These are phyloP conservation scores for Pardosa pseudoannulata DNA, from an alignment of 2,888 invertebrate genomes.

Conservation along the genomic window DNA sequence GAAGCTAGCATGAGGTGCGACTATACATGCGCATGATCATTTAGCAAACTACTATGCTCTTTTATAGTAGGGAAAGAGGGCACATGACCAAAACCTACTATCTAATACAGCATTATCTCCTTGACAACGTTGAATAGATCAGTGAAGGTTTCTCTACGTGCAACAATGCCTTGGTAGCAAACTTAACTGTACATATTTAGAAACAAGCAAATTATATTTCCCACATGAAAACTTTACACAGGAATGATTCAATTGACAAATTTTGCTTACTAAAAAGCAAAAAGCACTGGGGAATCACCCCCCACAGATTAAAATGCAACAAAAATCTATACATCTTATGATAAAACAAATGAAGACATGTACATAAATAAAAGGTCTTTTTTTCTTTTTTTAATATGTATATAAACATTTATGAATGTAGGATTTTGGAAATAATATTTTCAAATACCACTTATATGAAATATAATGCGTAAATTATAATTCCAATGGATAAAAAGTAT, in stretches of 20 bases:
- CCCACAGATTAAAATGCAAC: conserved; percentile 52
- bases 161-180: conserved; percentile 30
- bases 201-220: conserved; percentile 33
- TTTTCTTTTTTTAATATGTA: conserved; percentile 22
- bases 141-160: conserved; percentile 51
- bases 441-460: conserved; percentile 4
- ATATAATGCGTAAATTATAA: conserved; percentile 19
- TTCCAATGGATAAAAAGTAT: conserved; percentile 12
- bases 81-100: conserved; percentile 53
- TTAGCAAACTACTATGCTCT: conserved; percentile 67
- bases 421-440: conserved; percentile 21
- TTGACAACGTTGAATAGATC: conserved; percentile 56
- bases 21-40: conserved; percentile 68
- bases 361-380: conserved; percentile 47
- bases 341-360: conserved; percentile 33
- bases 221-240: conserved; percentile 39
- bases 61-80: conserved; percentile 57
- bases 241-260: conserved; percentile 44
- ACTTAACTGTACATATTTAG: conserved; percentile 40
- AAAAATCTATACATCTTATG: conserved; percentile 64
- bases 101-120: conserved; percentile 62
- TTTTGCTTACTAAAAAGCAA: conserved; percentile 19
- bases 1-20: conserved; percentile 7
- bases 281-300: conserved; percentile 39
- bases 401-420: conserved; percentile 68